Evolutionary conservation across 2,113 vertebrate species (phyloP).

Genomic region (Macrotus californicus): DNA sequence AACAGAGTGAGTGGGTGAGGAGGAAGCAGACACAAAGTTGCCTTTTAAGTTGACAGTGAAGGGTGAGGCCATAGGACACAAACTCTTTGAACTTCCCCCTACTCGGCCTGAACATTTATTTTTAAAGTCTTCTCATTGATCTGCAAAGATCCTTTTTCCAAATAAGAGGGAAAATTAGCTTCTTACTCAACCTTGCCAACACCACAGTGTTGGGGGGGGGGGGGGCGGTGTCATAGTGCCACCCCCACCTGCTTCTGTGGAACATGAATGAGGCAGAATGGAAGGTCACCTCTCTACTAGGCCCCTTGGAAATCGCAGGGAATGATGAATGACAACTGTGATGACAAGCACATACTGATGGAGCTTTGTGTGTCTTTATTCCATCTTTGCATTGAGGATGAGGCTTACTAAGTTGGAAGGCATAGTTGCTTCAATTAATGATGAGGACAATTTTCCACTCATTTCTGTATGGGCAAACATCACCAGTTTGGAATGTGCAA

Average conservation of each 20-base stretch:
- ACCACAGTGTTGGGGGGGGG: no score
- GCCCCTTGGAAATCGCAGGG: background rate
- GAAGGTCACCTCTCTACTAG: background rate
- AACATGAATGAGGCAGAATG: no score
- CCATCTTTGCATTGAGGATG: conserved; percentile 68
- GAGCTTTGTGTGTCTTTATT: conserved; percentile 47
- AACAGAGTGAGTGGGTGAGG: background rate
- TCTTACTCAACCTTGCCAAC: background rate
- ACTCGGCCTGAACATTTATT: background rate
- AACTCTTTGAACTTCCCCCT: background rate
- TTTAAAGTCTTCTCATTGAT: background rate
- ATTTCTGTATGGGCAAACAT: conserved; percentile 78
- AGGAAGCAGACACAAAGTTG: conserved; percentile 6
- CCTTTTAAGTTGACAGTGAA: background rate
- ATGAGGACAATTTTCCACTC: conserved; percentile 69
- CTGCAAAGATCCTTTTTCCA: background rate
- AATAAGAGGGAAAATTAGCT: background rate
- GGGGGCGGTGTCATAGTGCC: background rate
- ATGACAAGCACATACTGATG: background rate
- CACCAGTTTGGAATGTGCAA: conserved; percentile 67
- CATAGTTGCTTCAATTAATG: conserved; percentile 73
- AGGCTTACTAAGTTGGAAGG: conserved; percentile 73
- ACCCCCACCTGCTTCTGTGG: background rate
- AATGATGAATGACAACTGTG: background rate
- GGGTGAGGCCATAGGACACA: background rate